phyloP scores from a whole-genome alignment of 1,140 invertebrate genomes.

The Triops cancriformis region DNA sequence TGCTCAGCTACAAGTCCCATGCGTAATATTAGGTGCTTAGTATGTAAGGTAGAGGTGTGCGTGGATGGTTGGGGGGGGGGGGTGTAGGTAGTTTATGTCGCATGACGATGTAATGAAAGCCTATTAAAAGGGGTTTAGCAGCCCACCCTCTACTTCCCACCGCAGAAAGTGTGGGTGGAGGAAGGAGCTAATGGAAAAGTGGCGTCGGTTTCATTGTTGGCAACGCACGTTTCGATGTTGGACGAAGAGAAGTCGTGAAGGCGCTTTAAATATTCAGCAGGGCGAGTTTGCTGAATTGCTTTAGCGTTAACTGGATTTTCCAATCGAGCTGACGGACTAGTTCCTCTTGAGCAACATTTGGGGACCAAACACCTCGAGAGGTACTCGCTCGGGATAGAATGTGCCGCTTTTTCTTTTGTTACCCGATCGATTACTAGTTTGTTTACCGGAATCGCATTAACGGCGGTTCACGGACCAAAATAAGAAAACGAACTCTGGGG shows the following conservation, averaged over 20 bases:
- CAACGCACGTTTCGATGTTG: background rate
- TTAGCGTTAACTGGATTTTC: background rate
- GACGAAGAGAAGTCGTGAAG: background rate
- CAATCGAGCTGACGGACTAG: background rate
- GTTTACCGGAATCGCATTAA: too few relatives aligned
- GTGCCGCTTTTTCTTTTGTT: too few relatives aligned
- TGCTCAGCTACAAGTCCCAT: background rate
- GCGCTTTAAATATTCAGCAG: background rate
- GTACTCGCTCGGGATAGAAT: too few relatives aligned
- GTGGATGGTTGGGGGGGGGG: background rate
- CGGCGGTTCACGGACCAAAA: too few relatives aligned
- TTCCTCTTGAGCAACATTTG: too few relatives aligned
- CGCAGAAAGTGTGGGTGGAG: background rate
- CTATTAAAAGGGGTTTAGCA: conserved; percentile 2
- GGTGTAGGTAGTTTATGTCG: background rate
- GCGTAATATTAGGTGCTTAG: conserved; percentile 3
- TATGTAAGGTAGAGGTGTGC: background rate
- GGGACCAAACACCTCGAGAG: too few relatives aligned
- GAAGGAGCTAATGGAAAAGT: conserved; percentile 6
- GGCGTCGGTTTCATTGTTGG: background rate
- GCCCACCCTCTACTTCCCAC: background rate
- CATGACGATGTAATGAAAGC: conserved; percentile 10
- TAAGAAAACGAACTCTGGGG: too few relatives aligned
- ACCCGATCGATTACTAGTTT: too few relatives aligned
- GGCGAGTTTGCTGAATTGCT: background rate